Evolutionary conservation across 2,113 vertebrate genomes (phyloP).

Genomic region (Clarias batrachus): DNA sequence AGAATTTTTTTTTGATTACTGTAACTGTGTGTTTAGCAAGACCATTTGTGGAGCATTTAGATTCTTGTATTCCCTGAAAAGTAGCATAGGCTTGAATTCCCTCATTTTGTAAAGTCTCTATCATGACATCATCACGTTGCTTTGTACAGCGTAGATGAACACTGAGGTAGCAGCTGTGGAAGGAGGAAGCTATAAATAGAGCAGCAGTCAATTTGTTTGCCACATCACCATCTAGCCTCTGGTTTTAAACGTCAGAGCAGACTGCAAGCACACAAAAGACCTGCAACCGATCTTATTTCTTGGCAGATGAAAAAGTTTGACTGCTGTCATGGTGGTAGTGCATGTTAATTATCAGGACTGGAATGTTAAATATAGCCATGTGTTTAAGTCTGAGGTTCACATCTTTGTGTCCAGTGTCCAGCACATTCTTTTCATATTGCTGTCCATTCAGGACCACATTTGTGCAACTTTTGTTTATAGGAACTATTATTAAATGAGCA

Average conservation of each 20-base stretch:
- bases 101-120: neutral
- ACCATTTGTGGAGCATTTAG: neutral
- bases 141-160: neutral
- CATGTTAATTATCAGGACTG: neutral
- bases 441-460: neutral
- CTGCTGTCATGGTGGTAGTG: neutral
- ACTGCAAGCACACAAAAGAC: neutral
- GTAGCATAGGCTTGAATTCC: neutral
- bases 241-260: neutral
- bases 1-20: too few relatives aligned
- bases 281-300: neutral
- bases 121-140: neutral
- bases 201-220: neutral
- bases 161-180: slow-evolving; percentile 5
- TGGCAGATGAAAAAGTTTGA: neutral
- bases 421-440: neutral
- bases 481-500: neutral
- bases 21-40: neutral
- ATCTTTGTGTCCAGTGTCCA: neutral
- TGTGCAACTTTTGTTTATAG: neutral
- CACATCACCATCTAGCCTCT: neutral
- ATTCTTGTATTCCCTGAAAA: neutral
- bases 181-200: slow-evolving; percentile 2
- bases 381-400: neutral
- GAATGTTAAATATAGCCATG: neutral